phyloP scores from a whole-genome alignment of 2,113 vertebrate species.

The Pelecanus crispus region DNA sequence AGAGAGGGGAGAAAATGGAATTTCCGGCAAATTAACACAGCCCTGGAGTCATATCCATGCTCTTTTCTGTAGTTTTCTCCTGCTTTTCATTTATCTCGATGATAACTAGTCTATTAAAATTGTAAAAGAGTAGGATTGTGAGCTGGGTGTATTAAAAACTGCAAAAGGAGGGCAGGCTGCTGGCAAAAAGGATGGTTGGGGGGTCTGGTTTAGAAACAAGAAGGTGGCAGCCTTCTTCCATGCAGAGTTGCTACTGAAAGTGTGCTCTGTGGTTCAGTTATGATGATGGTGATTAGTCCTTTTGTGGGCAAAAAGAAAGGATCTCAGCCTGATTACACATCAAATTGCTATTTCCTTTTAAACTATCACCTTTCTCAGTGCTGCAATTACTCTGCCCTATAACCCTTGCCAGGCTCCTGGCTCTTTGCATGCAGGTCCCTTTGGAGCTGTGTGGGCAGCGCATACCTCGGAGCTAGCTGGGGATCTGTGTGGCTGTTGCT shows the following conservation, averaged over 20 bases:
- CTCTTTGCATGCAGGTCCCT: not conserved
- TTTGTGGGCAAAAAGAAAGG: not conserved
- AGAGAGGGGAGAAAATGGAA: slow-evolving; percentile 45
- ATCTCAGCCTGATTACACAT: not conserved
- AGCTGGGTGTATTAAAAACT: not conserved
- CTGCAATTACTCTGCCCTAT: accelerated
- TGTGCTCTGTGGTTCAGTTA: not conserved
- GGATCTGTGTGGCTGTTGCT: accelerated
- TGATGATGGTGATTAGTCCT: not conserved
- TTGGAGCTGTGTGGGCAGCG: accelerated
- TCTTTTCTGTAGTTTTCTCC: not conserved
- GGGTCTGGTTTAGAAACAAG: not conserved
- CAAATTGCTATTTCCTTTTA: not conserved
- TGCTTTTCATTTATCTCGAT: not conserved
- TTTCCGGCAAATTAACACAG: slow-evolving; percentile 29
- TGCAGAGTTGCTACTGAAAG: not conserved
- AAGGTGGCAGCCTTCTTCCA: slow-evolving; percentile 40
- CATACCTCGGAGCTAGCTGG: not conserved
- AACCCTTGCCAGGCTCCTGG: not conserved
- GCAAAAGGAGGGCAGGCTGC: not conserved
- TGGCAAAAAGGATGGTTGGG: not conserved
- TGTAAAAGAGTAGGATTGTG: not conserved
- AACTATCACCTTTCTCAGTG: not conserved
- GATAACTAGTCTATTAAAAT: not conserved
- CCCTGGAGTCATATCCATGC: not conserved